Evolutionary conservation across 2,888 invertebrate species (phyloP), one percentile per base, ranked within the genome.

Genomic region (Aporophyla nigra): DNA sequence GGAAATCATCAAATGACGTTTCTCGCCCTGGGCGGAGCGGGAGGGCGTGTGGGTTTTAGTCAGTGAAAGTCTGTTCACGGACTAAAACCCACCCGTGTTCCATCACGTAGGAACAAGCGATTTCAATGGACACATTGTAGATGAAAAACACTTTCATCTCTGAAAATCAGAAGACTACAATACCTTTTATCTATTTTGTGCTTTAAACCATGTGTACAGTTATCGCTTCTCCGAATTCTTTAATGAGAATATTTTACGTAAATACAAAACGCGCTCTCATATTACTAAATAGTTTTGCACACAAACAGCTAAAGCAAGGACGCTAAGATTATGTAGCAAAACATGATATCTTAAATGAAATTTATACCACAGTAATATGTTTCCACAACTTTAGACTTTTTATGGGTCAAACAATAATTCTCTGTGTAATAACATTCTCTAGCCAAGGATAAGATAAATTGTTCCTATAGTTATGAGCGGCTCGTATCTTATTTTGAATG

Each of bases 401-500:
- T 87, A 78, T 87, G 67, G 67, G 75, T 49, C 73, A 58, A 71
- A 71, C 76, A 73, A 86, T 86, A 84, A 80, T 83, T 83, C 74
- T 85, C 73, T 56, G 24, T 40, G 68, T 73, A 75, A 86, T 83
- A 76, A 83, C 73, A 80, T 76, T 77, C 53, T 73, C 67, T 56
- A 75, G 80, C 78, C 86, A 87, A 82, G 79, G 80, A 80, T 80
- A 81, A 80, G 78, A 86, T 80, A 82, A 66, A 86, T 81, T 54
- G 70, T 76, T 61, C 65, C 73, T 53, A 70, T 71, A 86, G 68
- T 86, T 87, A 87, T 86, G 86, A 71, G 58, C 69, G 65, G 71
- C 77, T 77, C 21, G 74, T 87, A 86, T 82, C 71, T 86, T 73
- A 80, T 83, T 80, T 86, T 87, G 86, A 87, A 82, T 70, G 19